Percentiles rank a stretch among this genome's conserved stretches.
These are phyloP conservation scores for Falco concolor DNA, from an alignment of 2,797 vertebrate species.

Conservation along the genomic window DNA sequence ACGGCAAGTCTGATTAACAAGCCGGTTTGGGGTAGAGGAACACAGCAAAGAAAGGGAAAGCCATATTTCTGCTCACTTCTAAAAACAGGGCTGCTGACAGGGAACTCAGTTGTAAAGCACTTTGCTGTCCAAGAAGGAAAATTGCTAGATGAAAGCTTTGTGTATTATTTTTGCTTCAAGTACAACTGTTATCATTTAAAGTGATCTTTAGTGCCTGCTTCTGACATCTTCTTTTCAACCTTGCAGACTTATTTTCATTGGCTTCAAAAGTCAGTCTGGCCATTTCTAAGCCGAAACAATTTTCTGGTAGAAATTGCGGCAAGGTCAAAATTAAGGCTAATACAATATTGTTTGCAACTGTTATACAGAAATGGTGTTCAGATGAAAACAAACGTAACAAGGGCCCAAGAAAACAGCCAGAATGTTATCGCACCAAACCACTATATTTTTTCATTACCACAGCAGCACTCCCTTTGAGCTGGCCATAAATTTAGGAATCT, in stretches of 20 bases:
- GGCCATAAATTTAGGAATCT: neutral
- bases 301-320: neutral
- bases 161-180: slow-evolving; percentile 11
- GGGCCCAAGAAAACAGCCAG: neutral
- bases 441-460: neutral
- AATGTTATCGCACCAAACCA: neutral
- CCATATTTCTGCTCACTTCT: neutral
- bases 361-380: neutral
- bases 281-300: neutral
- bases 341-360: neutral
- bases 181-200: slow-evolving; percentile 13
- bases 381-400: neutral
- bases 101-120: neutral
- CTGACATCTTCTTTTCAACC: slow-evolving; percentile 34
- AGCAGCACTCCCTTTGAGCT: neutral
- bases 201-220: slow-evolving; percentile 23
- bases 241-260: slow-evolving; percentile 1
- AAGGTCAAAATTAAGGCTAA: slow-evolving; percentile 11
- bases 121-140: neutral
- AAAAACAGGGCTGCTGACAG: neutral
- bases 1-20: neutral
- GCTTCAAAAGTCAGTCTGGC: neutral
- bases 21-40: neutral
- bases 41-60: neutral
- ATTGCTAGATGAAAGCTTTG: slow-evolving; percentile 19